Base-by-base conservation (phyloP, 2,888 invertebrate species). In the Diplazon laetatorius region DNA sequence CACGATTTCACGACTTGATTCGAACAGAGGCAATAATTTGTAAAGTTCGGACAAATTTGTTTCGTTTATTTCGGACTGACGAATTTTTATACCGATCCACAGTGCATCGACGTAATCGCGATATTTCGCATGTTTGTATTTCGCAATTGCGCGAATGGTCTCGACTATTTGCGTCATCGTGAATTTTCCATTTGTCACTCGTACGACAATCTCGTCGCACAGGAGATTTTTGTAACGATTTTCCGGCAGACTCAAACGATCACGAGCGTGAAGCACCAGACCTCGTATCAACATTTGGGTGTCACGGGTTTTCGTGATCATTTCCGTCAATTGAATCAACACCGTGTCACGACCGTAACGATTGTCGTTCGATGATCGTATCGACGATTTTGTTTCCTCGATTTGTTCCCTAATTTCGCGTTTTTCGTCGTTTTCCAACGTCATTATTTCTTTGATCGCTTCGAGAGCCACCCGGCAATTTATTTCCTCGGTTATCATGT, bases 131-230 rank as follows among this genome's bases (percentile, higher is more conserved):
- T 93, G 92, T 55, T 89, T 92, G 84, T 93, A 92, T 63, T 89
- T 90, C 12, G 92, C 92, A 37, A 95, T 90, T 82, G 93, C 92
- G 42, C 89, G 90, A n/a, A 94, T 91, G 76, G 94, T 92, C 66
- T 93, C 91, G 86, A 94, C 94, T 5, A 95, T 88, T 82, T 95
- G 94, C 12, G 91, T 89, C 4, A 95, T 84, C 18, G 90, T 90
- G 50, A 95, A 90, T 73, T 93, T 92, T 57, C 93, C 93, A 65
- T 95, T 94, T 8, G 93, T 92, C 0, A 93, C 93, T 85, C 94
- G 91, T 9, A 93, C 88, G 70, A 95, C 89, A 18, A 94, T 90
- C 88, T 95, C 94, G 85, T 94, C 93, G 84, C 93, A 93, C 81
- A 95, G 92, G 82, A 92, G 92, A 69, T 93, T 91, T 83, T 89